Evolutionary conservation across 2,888 invertebrate genomes (phyloP).

Genomic region (Ptychoptera albimana): DNA sequence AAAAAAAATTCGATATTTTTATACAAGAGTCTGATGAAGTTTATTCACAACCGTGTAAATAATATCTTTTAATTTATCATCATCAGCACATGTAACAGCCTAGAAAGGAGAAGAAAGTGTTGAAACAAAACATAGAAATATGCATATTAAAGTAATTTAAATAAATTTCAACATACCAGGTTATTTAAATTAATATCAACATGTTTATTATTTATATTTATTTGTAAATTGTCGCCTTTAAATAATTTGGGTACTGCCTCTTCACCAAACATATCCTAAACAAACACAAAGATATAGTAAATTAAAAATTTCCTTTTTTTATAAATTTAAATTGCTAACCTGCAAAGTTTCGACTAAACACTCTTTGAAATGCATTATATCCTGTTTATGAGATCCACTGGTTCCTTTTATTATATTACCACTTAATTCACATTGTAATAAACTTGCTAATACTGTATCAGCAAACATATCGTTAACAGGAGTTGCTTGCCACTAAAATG

Average conservation of each 20-base stretch:
- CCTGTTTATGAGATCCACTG: conserved; percentile 53
- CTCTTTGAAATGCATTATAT: conserved; percentile 80
- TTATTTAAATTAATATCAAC: conserved; percentile 73
- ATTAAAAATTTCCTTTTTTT: background rate
- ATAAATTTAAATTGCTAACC: background rate
- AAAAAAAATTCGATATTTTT: too few species aligned
- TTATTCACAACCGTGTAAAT: conserved; percentile 74
- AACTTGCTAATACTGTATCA: conserved; percentile 79
- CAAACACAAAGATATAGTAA: conserved; percentile 39
- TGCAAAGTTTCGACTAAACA: conserved; percentile 31
- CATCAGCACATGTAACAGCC: conserved; percentile 67
- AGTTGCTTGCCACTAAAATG: conserved; percentile 70
- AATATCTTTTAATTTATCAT: conserved; percentile 66
- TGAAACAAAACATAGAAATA: background rate
- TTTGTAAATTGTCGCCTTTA: conserved; percentile 73
- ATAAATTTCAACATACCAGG: conserved; percentile 31
- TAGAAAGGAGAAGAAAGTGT: conserved; percentile 24
- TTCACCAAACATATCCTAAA: conserved; percentile 81
- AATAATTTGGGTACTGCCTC: conserved; percentile 87
- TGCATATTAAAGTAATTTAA: background rate
- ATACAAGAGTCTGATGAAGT: conserved; percentile 66
- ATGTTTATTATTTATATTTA: conserved; percentile 68
- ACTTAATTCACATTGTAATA: conserved; percentile 65
- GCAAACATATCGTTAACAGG: conserved; percentile 98
- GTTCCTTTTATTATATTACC: conserved; percentile 45